Percentiles rank a stretch among this genome's conserved stretches.
Conservation (phyloP, 2,797 vertebrate species). For the Coendou prehensilis region DNA sequence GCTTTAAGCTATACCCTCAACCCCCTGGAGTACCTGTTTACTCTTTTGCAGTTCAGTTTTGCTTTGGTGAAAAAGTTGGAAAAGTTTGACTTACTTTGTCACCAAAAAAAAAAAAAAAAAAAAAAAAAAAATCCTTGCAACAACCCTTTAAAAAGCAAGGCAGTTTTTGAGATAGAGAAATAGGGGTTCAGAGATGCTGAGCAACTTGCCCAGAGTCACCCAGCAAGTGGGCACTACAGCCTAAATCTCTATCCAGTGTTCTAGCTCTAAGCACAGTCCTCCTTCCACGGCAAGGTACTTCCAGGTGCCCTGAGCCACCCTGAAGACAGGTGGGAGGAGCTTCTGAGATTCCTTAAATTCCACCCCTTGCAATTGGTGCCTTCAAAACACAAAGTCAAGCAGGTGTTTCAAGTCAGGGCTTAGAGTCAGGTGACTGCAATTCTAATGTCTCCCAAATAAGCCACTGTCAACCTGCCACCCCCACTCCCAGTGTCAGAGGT, state of each 20-base stretch:
- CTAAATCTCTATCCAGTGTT: background rate
- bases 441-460: background rate
- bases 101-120: background rate
- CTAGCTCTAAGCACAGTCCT: background rate
- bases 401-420: background rate
- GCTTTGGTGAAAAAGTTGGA: slow-evolving; percentile 68
- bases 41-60: slow-evolving; percentile 24
- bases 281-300: background rate
- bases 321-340: background rate
- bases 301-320: background rate
- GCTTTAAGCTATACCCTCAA: slow-evolving; percentile 55
- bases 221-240: background rate
- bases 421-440: background rate
- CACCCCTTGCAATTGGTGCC: background rate
- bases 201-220: background rate
- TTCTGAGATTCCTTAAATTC: background rate
- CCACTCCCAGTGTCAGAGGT: background rate
- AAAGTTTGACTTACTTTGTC: slow-evolving; percentile 61
- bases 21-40: slow-evolving; percentile 50
- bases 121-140: slow-evolving; percentile 16
- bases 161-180: background rate
- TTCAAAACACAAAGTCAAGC: background rate
- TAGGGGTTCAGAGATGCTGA: background rate
- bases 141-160: slow-evolving; percentile 27
- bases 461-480: background rate